Evolutionary conservation across 2,888 invertebrate genomes (phyloP), one percentile per base, ranked within the genome.

Genomic region (Gerosis bhagava): DNA sequence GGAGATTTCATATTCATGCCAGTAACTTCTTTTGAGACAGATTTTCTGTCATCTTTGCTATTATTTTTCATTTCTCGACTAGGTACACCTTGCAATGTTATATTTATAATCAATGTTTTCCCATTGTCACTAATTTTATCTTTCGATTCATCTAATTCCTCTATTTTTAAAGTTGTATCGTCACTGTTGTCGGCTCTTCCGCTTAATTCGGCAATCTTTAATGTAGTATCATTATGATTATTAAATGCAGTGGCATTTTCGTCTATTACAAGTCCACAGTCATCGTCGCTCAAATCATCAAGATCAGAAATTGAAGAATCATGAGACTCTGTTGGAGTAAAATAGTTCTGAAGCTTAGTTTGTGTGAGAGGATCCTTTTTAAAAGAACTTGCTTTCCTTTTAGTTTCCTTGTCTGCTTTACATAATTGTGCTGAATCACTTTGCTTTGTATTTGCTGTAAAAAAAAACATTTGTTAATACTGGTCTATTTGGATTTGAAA

Each of bases 351-450:
- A n/a, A 90, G 65, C 58, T 80, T 84, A 1, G 88, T 89, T 72
- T 91, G 90, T 16, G 76, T 81, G 8, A 89, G 60, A 10, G 77
- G 69, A 60, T 90, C 90, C 60, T 77, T 79, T 71, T 87, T 90
- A 56, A 89, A 86, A 28, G 81, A 78, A 60, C 79, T 81, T 8
- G 78, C 79, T 77, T 87, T 84, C 56, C 86, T 70, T 73, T 83
- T 83, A 4, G 73, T 65, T 53, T 83, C 73, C 70, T 75, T 88
- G 44, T 89, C 89, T 22, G 84, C 77, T 73, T 83, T 89, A 11
- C 87, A 87, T 16, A 88, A 64, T 22, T 54, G 53, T 48, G 66
- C 67, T 22, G 63, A 59, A 50, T 73, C 70, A 29, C 67, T 65
- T 71, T 10, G 53, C 51, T 71, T 69, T 34, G 56, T 58, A 48